These are phyloP conservation scores for Murina feae DNA, from an alignment of 2,113 vertebrate species.

Conservation along the genomic window DNA sequence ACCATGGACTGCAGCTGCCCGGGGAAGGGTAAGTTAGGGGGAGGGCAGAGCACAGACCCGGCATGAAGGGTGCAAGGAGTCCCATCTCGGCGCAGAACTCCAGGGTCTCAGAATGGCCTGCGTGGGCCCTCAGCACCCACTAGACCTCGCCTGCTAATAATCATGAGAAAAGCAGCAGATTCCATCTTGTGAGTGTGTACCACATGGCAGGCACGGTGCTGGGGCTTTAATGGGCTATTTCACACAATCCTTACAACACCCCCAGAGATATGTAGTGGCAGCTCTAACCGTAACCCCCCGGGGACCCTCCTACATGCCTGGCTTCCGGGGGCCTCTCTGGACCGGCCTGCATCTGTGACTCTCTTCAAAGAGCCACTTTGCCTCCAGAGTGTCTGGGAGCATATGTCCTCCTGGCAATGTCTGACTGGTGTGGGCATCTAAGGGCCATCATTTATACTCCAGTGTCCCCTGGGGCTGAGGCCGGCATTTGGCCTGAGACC, in stretches of 20 bases:
- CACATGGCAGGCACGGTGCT: accelerated
- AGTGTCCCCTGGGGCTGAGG: background rate
- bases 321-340: background rate
- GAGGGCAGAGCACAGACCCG: background rate
- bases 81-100: background rate
- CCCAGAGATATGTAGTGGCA: accelerated
- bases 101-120: background rate
- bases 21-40: background rate
- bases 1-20: constrained; percentile 95
- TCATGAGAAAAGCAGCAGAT: background rate
- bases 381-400: background rate
- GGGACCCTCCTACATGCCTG: background rate
- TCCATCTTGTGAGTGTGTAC: background rate
- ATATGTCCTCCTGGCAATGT: background rate
- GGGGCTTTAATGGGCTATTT: background rate
- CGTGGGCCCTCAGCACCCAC: background rate
- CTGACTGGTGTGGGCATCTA: background rate
- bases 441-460: background rate
- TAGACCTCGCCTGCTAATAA: background rate
- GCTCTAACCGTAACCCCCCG: background rate
- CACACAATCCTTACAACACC: background rate
- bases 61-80: background rate
- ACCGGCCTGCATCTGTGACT: background rate
- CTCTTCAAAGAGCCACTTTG: background rate
- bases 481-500: background rate